phyloP scores from a whole-genome alignment of 2,797 vertebrate genomes.

The Anomalospiza imberbis region DNA sequence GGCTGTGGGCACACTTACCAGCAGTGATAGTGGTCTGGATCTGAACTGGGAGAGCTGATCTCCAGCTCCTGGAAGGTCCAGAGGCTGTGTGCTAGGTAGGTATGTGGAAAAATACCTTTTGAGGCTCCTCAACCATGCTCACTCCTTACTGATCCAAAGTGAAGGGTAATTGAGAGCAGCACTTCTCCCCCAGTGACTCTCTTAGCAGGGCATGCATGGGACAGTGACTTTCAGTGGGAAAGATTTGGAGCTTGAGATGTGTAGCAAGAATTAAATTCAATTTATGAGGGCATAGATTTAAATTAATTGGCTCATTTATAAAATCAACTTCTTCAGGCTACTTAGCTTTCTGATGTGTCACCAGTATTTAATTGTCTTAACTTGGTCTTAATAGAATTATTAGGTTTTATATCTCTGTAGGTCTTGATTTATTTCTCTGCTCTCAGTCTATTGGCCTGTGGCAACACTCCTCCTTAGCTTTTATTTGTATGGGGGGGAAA shows the following conservation, averaged over 20 bases:
- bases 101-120: rapidly evolving
- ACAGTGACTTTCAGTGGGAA: neutral
- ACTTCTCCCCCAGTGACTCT: neutral
- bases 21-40: neutral
- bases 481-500: neutral
- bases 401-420: conserved; percentile 27
- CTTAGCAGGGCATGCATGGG: neutral
- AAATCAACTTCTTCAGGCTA: conserved; percentile 42
- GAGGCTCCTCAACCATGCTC: neutral
- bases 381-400: conserved; percentile 44
- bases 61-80: neutral
- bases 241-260: neutral
- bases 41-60: neutral
- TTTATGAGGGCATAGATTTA: neutral
- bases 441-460: conserved; percentile 1
- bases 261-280: neutral
- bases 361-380: conserved; percentile 49
- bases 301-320: conserved; percentile 14
- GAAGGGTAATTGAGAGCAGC: neutral
- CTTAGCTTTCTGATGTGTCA: conserved; percentile 30
- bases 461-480: conserved; percentile 13
- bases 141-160: neutral
- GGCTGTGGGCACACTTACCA: neutral
- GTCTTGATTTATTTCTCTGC: conserved; percentile 17
- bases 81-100: neutral